These are phyloP conservation scores for Cotesia congregata DNA, from an alignment of 2,888 invertebrate species.

Conservation along the genomic window DNA sequence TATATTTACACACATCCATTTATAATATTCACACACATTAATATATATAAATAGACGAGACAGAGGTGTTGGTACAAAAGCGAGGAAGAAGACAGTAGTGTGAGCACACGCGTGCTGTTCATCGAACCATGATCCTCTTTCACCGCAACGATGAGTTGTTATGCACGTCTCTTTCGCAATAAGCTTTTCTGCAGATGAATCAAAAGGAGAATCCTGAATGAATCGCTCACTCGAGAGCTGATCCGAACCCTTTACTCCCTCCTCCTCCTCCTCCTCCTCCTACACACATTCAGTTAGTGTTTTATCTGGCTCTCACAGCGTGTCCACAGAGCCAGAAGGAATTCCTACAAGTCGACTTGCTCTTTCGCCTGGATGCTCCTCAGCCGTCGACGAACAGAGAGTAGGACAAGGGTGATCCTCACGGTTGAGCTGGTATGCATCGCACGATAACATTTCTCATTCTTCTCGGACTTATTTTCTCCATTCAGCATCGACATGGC, in stretches of 20 bases:
- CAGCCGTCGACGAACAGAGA: constrained; percentile 28
- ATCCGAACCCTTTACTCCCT: constrained; percentile 2
- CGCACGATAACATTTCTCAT: constrained; percentile 6
- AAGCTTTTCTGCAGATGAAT: constrained; percentile 21
- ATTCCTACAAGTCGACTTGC: constrained; percentile 35
- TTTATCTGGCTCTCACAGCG: constrained; percentile 17
- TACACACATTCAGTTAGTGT: background rate
- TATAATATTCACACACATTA: too few relatives aligned
- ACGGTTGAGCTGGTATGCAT: constrained; percentile 29
- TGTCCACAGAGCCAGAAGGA: constrained; percentile 24
- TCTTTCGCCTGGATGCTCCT: constrained; percentile 37
- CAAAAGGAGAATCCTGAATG: constrained; percentile 38
- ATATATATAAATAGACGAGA: too few relatives aligned
- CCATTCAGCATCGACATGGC: background rate
- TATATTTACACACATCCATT: background rate
- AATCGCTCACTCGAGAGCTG: constrained; percentile 36
- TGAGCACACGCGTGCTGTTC: constrained; percentile 33
- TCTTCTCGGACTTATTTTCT: constrained; percentile 1
- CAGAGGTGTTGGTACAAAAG: background rate
- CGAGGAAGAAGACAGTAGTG: background rate
- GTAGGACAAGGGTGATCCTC: constrained; percentile 32
- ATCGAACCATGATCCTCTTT: constrained; percentile 36
- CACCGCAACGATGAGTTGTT: constrained; percentile 22
- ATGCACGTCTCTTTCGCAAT: background rate
- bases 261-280: background rate